Evolutionary conservation across 2,113 vertebrate species (phyloP).

Genomic region (Cynocephalus volans): DNA sequence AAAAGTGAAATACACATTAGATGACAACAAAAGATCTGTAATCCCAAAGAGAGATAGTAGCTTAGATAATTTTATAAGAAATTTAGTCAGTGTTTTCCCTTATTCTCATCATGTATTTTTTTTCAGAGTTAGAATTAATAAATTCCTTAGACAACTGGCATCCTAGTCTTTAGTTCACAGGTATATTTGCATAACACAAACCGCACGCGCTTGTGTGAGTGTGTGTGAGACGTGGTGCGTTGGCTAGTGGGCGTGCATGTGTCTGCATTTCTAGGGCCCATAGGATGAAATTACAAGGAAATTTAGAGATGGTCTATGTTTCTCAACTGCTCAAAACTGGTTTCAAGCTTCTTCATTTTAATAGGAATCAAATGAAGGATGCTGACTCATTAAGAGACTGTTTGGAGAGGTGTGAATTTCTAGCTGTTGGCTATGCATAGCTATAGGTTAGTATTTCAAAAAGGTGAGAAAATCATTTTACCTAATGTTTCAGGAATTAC

Average conservation of each 20-base stretch:
- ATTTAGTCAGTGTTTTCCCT: neutral
- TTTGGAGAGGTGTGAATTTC: slow-evolving; percentile 35
- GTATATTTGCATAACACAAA: slow-evolving; percentile 45
- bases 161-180: neutral
- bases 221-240: neutral
- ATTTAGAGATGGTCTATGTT: slow-evolving; percentile 61
- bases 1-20: neutral
- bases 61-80: neutral
- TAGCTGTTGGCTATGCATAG: slow-evolving; percentile 7
- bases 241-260: neutral
- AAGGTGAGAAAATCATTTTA: slow-evolving; percentile 53
- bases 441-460: slow-evolving; percentile 19
- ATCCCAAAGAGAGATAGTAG: neutral
- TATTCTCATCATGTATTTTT: neutral
- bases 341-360: slow-evolving; percentile 74
- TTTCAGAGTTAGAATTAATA: slow-evolving; percentile 57
- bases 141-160: slow-evolving; percentile 32
- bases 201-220: neutral
- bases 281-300: slow-evolving; percentile 74
- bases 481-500: slow-evolving; percentile 52
- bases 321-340: slow-evolving; percentile 52
- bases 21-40: neutral
- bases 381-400: slow-evolving; percentile 72
- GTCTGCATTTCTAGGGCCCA: slow-evolving; percentile 59
- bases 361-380: slow-evolving; percentile 60